These are phyloP conservation scores for Brachionus rubens DNA, from an alignment of 1,140 invertebrate genomes.

Conservation along the genomic window DNA sequence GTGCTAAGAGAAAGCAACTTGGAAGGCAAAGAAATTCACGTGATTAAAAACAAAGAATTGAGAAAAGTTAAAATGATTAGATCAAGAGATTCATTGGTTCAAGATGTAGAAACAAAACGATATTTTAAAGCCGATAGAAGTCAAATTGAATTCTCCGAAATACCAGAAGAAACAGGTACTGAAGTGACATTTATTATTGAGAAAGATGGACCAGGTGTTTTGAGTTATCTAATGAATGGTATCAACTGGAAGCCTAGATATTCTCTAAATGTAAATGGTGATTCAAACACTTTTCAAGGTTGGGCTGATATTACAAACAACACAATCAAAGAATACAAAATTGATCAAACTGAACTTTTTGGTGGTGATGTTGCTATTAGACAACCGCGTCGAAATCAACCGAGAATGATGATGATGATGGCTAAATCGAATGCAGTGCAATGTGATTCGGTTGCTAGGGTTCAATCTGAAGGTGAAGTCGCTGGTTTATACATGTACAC, in stretches of 20 bases:
- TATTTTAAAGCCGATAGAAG: neutral
- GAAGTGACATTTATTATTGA: constrained; percentile 32
- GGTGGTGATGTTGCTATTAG: constrained; percentile 15
- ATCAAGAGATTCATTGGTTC: constrained; percentile 30
- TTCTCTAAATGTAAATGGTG: neutral
- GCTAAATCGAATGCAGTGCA: neutral
- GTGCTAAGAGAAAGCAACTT: constrained; percentile 12
- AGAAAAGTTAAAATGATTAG: constrained; percentile 7
- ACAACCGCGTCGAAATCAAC: neutral
- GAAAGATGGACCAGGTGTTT: constrained; percentile 11
- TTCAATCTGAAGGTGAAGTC: constrained; percentile 34
- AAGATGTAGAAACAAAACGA: constrained; percentile 20
- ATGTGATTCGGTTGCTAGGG: neutral
- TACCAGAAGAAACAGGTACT: constrained; percentile 20
- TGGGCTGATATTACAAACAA: constrained; percentile 44
- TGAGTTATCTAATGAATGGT: constrained; percentile 32
- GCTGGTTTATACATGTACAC: constrained; percentile 19
- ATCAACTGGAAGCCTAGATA: constrained; percentile 35
- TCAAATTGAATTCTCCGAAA: constrained; percentile 19
- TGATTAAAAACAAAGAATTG: neutral
- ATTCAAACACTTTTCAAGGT: neutral
- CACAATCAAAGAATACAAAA: constrained; percentile 12
- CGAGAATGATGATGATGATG: neutral
- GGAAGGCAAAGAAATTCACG: constrained; percentile 18
- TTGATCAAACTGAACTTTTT: constrained; percentile 26